Evolutionary conservation across 1,140 invertebrate genomes (phyloP).

Genomic region (Drosophila teissieri): DNA sequence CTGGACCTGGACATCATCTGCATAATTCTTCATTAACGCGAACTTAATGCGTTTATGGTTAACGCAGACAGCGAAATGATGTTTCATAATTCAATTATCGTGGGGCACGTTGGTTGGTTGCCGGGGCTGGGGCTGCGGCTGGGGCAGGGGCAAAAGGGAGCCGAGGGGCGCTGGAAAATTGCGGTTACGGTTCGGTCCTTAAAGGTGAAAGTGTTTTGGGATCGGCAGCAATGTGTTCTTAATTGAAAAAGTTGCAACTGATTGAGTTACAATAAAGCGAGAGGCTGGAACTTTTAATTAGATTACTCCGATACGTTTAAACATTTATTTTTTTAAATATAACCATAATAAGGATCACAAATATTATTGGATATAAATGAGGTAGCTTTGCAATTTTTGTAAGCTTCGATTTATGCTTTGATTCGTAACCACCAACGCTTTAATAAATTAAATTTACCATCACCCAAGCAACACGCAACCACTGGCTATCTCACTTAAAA

Average conservation of each 20-base stretch:
- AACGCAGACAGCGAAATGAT: slow-evolving; percentile 62
- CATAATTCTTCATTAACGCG: slow-evolving; percentile 77
- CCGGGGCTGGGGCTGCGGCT: background rate
- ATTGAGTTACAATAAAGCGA: slow-evolving; percentile 16
- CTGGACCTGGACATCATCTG: slow-evolving; percentile 33
- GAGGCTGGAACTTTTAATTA: background rate
- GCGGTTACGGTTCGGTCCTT: slow-evolving; percentile 26
- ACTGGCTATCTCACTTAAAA: slow-evolving; percentile 8
- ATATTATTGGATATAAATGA: background rate
- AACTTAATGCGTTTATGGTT: slow-evolving; percentile 73
- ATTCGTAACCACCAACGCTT: background rate
- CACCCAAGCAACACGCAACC: slow-evolving; percentile 7
- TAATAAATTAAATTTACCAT: slow-evolving; percentile 34
- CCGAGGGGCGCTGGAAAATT: slow-evolving; percentile 23
- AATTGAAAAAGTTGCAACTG: slow-evolving; percentile 42
- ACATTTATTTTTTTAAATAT: background rate
- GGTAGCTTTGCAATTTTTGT: background rate
- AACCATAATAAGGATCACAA: background rate
- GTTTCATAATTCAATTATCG: slow-evolving; percentile 79
- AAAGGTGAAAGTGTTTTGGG: slow-evolving; percentile 34
- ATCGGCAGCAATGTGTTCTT: slow-evolving; percentile 10
- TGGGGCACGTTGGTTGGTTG: slow-evolving; percentile 19
- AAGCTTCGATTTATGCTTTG: background rate
- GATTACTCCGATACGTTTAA: background rate
- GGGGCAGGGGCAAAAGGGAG: background rate